Base-by-base conservation (phyloP, 2,888 invertebrate species). In the Volucella inflata region DNA sequence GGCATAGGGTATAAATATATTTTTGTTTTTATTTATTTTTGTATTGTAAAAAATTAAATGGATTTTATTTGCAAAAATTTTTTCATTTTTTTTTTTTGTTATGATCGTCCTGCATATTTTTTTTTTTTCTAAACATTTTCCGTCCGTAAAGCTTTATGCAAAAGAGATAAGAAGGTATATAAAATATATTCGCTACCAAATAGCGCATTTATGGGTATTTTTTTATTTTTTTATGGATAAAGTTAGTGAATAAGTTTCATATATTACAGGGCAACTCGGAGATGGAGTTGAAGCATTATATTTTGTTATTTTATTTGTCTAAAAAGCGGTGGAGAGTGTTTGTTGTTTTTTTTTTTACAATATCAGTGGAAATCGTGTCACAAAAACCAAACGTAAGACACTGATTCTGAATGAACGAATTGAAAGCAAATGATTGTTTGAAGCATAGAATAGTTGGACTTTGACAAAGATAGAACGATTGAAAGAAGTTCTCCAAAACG, bases 111-210 rank as follows among this genome's bases (percentile, higher is more conserved):
- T 81, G 81, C 85, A 81, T 68, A 80, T 67, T 48, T 55, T 65
- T 40, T 75, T 62, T 76, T 71, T 68, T 68, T 80, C 11, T 38
- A 30, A 10, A 64, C 17, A 68, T 36, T 68, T 48, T 77, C 60
- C 40, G 53, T 76, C 70, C 78, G 82, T 83, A 75, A 83, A 84
- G 79, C 84, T 76, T 59, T 74, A 87, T 80, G 84, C 87, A 85
- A 87, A 87, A 79, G 67, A 85, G 71, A 70, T 76, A 64, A 71
- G 85, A 85, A 85, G 81, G 81, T 85, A 85, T 85, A 85, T 76
- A 85, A 85, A 85, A 85, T 85, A 85, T 85, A 85, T 85, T 85
- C 85, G 85, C 85, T 81, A 81, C 76, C 76, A 76, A 67, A 76
- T 80, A 83, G 82, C 82, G 82, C 67, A 11, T 64, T 75, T 75